phyloP scores from a whole-genome alignment of 2,888 invertebrate genomes.

The Alloscopus bannaensis region DNA sequence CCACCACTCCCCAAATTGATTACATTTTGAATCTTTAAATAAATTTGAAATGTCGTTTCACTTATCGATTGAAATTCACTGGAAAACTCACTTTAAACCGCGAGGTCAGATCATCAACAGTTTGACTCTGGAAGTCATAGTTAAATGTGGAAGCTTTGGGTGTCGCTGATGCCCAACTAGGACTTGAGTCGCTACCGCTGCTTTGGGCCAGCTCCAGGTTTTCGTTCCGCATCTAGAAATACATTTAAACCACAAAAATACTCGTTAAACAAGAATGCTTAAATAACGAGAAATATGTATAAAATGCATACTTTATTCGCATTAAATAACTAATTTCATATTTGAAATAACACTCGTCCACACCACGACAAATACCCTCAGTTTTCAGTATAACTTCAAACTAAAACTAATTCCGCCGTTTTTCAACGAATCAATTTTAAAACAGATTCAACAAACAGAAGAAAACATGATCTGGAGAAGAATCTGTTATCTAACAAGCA shows the following conservation, averaged over 20 bases:
- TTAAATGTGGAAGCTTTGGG: constrained; percentile 68
- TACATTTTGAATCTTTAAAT: neutral
- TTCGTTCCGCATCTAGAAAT: constrained; percentile 72
- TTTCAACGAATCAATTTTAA: too few species aligned
- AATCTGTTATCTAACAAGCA: too few species aligned
- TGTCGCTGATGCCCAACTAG: constrained; percentile 66
- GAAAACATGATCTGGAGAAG: too few species aligned
- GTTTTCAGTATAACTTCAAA: too few species aligned
- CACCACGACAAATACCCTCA: too few species aligned
- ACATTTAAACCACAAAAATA: constrained; percentile 10
- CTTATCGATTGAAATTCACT: constrained; percentile 11
- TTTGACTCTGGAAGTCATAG: constrained; percentile 67
- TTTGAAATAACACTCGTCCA: too few species aligned
- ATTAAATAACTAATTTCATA: too few species aligned
- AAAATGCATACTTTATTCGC: too few species aligned
- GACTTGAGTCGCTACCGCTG: constrained; percentile 71
- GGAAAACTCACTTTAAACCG: constrained; percentile 66
- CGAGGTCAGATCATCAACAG: constrained; percentile 67
- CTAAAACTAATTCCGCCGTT: too few species aligned
- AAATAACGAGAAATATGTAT: neutral
- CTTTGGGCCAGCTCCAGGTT: constrained; percentile 72
- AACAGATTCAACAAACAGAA: too few species aligned
- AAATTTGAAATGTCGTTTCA: neutral
- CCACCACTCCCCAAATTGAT: neutral
- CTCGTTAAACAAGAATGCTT: neutral